Conservation (phyloP, 2,797 vertebrate genomes). For the Peromyscus melanophrys region DNA sequence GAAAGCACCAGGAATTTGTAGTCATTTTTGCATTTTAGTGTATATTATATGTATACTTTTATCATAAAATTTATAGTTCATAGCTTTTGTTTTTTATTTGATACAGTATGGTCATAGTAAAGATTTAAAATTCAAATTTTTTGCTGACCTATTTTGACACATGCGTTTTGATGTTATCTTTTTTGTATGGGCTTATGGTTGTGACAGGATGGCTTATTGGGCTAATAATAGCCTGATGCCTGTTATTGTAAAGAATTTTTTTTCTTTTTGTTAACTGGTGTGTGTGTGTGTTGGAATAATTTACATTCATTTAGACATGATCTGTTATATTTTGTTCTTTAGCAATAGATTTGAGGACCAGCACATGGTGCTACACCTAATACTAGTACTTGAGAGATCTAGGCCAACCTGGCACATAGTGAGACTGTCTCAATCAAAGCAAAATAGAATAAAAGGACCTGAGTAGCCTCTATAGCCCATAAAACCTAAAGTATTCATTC, state of each 20-base stretch:
- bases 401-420: not conserved
- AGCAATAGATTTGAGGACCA: not conserved
- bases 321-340: not conserved
- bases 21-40: slow-evolving; percentile 6
- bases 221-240: not conserved
- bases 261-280: not conserved
- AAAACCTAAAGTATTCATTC: not conserved
- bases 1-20: slow-evolving; percentile 7
- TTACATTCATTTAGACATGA: not conserved
- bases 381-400: not conserved
- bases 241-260: not conserved
- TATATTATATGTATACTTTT: not conserved
- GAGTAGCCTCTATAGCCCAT: not conserved
- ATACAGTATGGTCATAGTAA: slow-evolving; percentile 4
- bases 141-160: not conserved
- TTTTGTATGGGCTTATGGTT: not conserved
- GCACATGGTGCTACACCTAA: not conserved
- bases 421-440: not conserved
- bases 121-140: slow-evolving; percentile 38
- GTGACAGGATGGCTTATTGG: not conserved
- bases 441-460: not conserved
- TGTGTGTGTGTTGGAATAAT: not conserved
- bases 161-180: not conserved
- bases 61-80: not conserved
- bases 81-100: slow-evolving; percentile 30